Evolutionary conservation across 2,113 vertebrate species (phyloP), one percentile per base, ranked within the genome.

Genomic region (Pseudopodoces humilis): DNA sequence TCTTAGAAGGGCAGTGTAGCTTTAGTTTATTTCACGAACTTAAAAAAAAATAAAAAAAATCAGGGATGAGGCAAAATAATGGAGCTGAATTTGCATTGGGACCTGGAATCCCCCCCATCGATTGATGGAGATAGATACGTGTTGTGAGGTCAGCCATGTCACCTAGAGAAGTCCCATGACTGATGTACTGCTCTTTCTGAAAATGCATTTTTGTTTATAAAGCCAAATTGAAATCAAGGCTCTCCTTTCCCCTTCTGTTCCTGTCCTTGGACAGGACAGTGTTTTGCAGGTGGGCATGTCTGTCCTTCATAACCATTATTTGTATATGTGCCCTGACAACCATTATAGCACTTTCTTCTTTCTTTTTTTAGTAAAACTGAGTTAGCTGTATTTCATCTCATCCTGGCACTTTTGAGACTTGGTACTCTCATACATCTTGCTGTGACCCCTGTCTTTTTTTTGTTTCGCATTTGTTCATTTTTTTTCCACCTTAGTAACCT

Each of bases 401-500:
- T 58, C 33, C 74, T 55, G 47, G 22, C 17, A 28, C 72, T 77
- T 78, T 70, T 75, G 37, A 80, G 78, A 62, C 18, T 15, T 50
- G 33, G 17, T 25, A 13, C 37, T 82, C 46, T 44, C 37, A n/a
- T 10, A 25, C 5, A 3, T 37, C 81, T 71, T 59, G 31, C 43
- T 80, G 41, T 1, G 0, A 56, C 30, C 15, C 8, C 43, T 86
- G 43, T 56, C 50, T n/a, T 64, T 44, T 49, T 49, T 86, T 64
- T 13, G 12, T 43, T 68, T 86, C 86, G 35, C 52, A 75, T 83
- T 92, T 55, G 24, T 56, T 53, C 63, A 70, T 56, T 63, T 65
- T 60, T 72, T 77, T 68, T 23, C 81, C 3, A 6, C 89, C 74
- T 89, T 85, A 75, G 72, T 96, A 95, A 93, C 62, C 67, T 94